These are phyloP conservation scores for Neolamprologus tretocephalus DNA, from an alignment of 2,113 vertebrate genomes.

Conservation along the genomic window DNA sequence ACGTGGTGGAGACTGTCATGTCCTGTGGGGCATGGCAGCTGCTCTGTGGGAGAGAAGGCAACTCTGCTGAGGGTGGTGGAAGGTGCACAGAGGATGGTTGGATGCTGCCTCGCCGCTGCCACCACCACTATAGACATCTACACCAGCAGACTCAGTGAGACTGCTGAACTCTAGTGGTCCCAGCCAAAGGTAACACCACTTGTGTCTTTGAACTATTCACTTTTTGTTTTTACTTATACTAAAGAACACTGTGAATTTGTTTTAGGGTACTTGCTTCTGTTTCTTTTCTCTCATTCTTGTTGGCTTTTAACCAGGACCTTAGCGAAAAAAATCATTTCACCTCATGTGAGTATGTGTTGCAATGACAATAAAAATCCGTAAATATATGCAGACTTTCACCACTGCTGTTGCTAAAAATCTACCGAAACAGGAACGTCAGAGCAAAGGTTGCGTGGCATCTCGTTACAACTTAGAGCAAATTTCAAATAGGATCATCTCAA, in stretches of 20 bases:
- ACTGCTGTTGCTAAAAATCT: not conserved
- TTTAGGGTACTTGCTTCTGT: not conserved
- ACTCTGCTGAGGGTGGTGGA: not conserved
- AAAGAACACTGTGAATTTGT: not conserved
- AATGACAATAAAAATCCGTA: not conserved
- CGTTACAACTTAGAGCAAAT: not conserved
- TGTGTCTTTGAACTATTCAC: not conserved
- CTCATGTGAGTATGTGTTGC: not conserved
- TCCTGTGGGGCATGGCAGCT: not conserved
- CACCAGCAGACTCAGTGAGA: not conserved
- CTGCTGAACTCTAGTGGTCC: not conserved
- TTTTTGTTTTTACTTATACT: not conserved
- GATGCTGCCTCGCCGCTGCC: rapidly evolving
- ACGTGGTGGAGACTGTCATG: not conserved
- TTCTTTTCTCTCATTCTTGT: not conserved
- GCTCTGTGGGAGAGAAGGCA: not conserved
- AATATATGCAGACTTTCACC: not conserved
- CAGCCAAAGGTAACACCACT: not conserved
- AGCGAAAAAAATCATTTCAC: not conserved
- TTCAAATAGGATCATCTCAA: not conserved
- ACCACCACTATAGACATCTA: not conserved
- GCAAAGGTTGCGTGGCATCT: not conserved
- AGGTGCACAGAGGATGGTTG: not conserved
- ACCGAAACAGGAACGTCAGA: not conserved
- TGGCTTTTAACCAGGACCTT: not conserved